These are phyloP conservation scores for Pseudococcus longispinus DNA, from an alignment of 2,888 invertebrate species.

Conservation along the genomic window DNA sequence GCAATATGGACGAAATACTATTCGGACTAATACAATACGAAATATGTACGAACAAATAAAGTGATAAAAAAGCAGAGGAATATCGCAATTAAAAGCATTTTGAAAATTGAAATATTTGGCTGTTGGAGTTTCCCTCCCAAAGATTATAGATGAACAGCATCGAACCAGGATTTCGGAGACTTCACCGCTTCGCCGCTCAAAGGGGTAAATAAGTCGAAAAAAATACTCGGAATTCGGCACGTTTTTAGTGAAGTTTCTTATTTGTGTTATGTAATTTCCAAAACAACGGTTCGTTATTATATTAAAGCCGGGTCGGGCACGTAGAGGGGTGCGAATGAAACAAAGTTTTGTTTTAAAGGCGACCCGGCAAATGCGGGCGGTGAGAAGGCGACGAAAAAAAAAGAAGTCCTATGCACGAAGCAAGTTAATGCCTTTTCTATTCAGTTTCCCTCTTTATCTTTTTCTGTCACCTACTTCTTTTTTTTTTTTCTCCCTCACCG, in stretches of 20 bases:
- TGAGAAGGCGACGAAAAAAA: neutral
- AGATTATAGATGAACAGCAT: neutral
- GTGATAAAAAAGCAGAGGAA: no score
- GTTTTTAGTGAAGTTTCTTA: conserved; percentile 53
- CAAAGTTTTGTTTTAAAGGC: conserved; percentile 48
- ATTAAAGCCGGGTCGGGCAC: neutral
- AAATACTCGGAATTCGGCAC: neutral
- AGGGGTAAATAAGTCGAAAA: neutral
- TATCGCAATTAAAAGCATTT: no score
- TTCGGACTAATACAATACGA: no score
- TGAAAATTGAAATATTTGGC: no score
- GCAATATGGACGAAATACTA: no score
- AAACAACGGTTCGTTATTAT: conserved; percentile 40
- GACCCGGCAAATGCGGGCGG: neutral
- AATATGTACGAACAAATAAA: no score
- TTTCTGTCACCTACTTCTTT: conserved; percentile 31
- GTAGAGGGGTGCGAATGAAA: neutral
- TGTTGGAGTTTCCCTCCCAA: no score
- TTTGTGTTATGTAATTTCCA: conserved; percentile 55
- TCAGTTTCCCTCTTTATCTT: conserved; percentile 19
- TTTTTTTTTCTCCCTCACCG: neutral
- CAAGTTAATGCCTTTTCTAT: conserved; percentile 50
- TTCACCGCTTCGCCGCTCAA: neutral
- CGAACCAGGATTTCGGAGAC: neutral
- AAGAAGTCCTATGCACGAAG: conserved; percentile 56